Percentiles rank a stretch among this genome's conserved stretches.
Evolutionary conservation across 2,113 vertebrate species (phyloP).

Genomic region (Montifringilla adamsi): DNA sequence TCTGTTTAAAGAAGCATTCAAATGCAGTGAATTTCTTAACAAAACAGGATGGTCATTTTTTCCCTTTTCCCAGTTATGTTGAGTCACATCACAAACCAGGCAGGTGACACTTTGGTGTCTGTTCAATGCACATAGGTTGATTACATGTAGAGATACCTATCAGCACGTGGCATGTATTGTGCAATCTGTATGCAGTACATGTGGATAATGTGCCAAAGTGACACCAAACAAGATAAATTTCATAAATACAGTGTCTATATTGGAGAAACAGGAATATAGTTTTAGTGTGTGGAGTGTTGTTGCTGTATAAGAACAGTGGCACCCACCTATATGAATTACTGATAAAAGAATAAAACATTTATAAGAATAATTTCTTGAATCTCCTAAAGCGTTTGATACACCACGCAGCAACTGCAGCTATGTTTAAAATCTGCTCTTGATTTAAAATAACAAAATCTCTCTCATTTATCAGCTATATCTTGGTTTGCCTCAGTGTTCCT

Average conservation of each 20-base stretch:
- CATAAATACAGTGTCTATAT: constrained; percentile 1
- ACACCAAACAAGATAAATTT: constrained; percentile 17
- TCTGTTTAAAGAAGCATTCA: not conserved
- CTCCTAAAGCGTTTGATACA: constrained; percentile 33
- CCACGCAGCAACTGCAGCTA: constrained; percentile 7
- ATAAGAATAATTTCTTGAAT: constrained; percentile 30
- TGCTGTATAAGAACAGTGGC: not conserved
- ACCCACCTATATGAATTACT: not conserved
- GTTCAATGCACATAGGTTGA: not conserved
- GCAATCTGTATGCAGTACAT: not conserved
- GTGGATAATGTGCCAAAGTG: not conserved
- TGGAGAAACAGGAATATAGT: constrained; percentile 14
- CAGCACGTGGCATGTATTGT: not conserved
- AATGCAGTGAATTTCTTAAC: not conserved
- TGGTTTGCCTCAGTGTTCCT: not conserved
- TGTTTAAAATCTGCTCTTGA: not conserved
- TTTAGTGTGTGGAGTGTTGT: not conserved
- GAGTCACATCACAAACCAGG: not conserved
- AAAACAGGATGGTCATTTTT: not conserved
- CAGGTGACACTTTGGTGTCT: not conserved
- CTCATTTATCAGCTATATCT: not conserved
- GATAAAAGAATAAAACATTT: constrained; percentile 39
- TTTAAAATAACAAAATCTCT: constrained; percentile 3
- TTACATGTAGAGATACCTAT: not conserved
- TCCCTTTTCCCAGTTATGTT: not conserved